Base-by-base conservation (phyloP, 2,888 invertebrate genomes). In the Mimumesa dahlbomi region DNA sequence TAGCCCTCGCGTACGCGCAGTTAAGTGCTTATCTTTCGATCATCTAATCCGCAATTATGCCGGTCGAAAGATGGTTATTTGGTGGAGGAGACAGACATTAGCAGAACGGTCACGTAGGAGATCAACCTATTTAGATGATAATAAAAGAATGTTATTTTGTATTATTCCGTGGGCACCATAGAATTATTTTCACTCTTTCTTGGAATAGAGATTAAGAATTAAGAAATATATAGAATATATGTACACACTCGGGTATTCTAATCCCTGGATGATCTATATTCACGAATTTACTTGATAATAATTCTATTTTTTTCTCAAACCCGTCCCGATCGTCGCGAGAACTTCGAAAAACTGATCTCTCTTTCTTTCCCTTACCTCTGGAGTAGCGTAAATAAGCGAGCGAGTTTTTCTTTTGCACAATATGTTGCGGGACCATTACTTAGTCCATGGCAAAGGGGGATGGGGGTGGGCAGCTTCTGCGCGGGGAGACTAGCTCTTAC, bases 371-470 rank as follows among this genome's bases (percentile, higher is more conserved):
- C 38, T 19, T 7, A 9, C 14, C 48, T 29, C 29, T 45, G 40
- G 36, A 57, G 48, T 53, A 66, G 71, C 61, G 82, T 82, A 81
- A 81, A 84, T 79, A 81, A 79, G 82, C 67, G 72, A 73, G 73
- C 75, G 77, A 68, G 82, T 77, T 85, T 85, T 86, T 85, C 85
- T 87, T n/a, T 86, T 83, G 82, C 82, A 87, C 86, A 87, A 87
- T 88, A 87, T 86, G 86, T 86, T 86, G 85, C 78, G 81, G 84
- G 82, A 81, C 84, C 86, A 87, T 87, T 87, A 87, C 86, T 87
- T 86, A 85, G 84, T 80, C 81, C 77, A 73, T 69, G 34, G n/a
- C n/a, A n/a, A n/a, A n/a, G 16, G 43, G 9, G 34, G 46, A 13
- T 19, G 79, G 76, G 34, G 46, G n/a, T n/a, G 81, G 77, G 82